Evolutionary conservation across 2,888 invertebrate species (phyloP), one percentile per base, ranked within the genome.

Genomic region (Chrysolina haemoptera): DNA sequence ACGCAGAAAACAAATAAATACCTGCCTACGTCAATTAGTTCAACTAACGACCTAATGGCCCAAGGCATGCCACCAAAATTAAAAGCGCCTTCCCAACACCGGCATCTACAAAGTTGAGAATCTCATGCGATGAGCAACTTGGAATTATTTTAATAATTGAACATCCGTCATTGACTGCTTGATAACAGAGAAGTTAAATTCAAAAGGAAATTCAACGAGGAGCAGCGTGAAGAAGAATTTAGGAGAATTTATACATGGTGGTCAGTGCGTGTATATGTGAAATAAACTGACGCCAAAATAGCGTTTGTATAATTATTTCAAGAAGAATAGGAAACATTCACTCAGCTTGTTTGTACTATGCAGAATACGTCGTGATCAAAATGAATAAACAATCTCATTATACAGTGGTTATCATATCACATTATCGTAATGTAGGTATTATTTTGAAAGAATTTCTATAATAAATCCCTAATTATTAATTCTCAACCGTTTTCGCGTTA

Each of bases 101-200:
- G 63, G 63, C 63, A 63, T 48, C 69, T 69, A 35, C 27, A 62
- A 62, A 65, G 65, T 1, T 12, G 40, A 62, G 62, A 62, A 63
- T 66, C 22, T n/a, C 18, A 16, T n/a, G 27, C 11, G 20, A 43
- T 41, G 12, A 16, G 22, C 27, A 46, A 65, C 65, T 46, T 16
- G 35, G 48, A 40, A 67, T 50, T 67, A 67, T 67, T 67, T 40
- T 67, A 67, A 67, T 67, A 67, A 67, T 67, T 67, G 67, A 20
- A 67, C 67, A 53, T 67, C 67, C 67, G 50, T 40, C 40, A 53
- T 67, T 53, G 40, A 67, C 53, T 67, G 40, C 67, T 67, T 53
- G 43, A 18, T 66, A n/a, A 50, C 18, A 67, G 35, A 53, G 53
- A 16, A 41, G 40, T 40, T 67, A 53, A 50, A 35, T 40, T 48